These are phyloP conservation scores for Diplodus sargus DNA, from an alignment of 2,797 vertebrate species.

Conservation along the genomic window DNA sequence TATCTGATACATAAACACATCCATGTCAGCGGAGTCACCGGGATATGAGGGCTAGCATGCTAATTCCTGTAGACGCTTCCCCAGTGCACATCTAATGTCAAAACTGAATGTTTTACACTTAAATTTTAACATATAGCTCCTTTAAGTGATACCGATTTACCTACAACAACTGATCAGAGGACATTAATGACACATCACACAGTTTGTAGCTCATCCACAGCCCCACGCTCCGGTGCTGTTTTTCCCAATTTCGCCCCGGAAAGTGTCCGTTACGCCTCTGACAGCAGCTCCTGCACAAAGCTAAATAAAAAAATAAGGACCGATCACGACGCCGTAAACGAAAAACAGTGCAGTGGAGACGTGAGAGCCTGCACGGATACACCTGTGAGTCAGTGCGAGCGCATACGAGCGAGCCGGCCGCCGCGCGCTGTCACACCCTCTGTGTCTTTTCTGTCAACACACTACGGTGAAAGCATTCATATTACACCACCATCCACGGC, in stretches of 20 bases:
- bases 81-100: too few relatives aligned
- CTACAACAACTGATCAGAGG: background rate
- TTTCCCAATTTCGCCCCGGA: background rate
- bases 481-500: constrained; percentile 14
- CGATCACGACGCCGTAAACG: background rate
- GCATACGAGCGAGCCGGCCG: constrained; percentile 11
- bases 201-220: background rate
- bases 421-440: constrained; percentile 24
- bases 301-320: background rate
- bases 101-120: too few relatives aligned
- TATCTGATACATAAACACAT: constrained; percentile 12
- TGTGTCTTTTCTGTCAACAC: constrained; percentile 41
- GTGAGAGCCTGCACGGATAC: background rate
- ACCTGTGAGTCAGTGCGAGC: constrained; percentile 22
- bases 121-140: too few relatives aligned
- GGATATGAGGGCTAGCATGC: too few relatives aligned
- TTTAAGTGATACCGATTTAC: background rate
- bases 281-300: constrained; percentile 14
- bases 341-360: background rate
- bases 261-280: background rate
- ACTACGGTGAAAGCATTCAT: constrained; percentile 35
- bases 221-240: background rate
- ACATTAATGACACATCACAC: background rate
- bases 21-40: background rate
- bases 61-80: too few relatives aligned